phyloP scores from a whole-genome alignment of 2,797 vertebrate species.

The Pseudotriccus pelzelni region DNA sequence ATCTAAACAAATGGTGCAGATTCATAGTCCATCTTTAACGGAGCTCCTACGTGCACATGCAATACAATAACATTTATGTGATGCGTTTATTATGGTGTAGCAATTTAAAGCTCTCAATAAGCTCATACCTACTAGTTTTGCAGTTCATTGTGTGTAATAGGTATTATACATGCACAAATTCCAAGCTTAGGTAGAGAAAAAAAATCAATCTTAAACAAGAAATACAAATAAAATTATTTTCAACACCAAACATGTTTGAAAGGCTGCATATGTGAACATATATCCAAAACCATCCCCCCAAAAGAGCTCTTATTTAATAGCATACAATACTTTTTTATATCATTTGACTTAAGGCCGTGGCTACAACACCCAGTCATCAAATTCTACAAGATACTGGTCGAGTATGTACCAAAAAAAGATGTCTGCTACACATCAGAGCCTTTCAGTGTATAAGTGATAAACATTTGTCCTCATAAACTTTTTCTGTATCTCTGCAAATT shows the following conservation, averaged over 20 bases:
- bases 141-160: not conserved
- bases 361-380: not conserved
- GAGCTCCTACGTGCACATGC: not conserved
- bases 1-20: not conserved
- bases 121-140: not conserved
- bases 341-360: not conserved
- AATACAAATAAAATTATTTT: not conserved
- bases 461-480: not conserved
- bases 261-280: not conserved
- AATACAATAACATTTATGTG: not conserved
- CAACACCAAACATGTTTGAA: not conserved
- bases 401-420: not conserved
- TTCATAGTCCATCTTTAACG: not conserved
- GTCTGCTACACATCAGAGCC: not conserved
- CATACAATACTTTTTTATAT: not conserved
- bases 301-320: not conserved
- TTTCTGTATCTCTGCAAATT: not conserved
- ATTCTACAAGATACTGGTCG: not conserved
- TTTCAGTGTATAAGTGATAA: not conserved
- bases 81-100: not conserved
- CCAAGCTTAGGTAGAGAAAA: not conserved
- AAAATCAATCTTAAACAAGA: not conserved
- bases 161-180: not conserved
- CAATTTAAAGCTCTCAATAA: not conserved
- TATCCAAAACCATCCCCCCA: not conserved